Base-by-base conservation (phyloP, 2,888 invertebrate genomes). In the Cantharis lateralis region DNA sequence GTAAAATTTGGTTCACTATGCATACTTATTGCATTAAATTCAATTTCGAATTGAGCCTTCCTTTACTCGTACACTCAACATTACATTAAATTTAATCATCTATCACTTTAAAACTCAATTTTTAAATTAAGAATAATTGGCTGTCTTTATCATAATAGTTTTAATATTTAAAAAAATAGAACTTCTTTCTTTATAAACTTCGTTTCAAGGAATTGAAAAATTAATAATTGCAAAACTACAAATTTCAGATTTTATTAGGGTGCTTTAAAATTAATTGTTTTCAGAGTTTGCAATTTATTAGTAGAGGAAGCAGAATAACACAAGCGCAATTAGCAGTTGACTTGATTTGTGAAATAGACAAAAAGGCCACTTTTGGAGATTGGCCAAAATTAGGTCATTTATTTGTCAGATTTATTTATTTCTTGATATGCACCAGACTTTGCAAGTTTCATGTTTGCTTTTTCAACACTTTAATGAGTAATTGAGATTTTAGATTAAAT, bases 301-400 rank as follows among this genome's bases (percentile, higher is more conserved):
- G 24, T 68, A 72, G 68, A 61, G 73, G 73, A 73, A 73, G 73
- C 73, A 73, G 74, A 74, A 74, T 74, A 74, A 74, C 74, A 74
- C 74, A 70, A 66, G 74, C 70, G 70, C 74, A 74, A 74, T 74
- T 74, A 74, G 74, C 70, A 69, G 70, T 70, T 66, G 70, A 68
- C 73, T 68, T 73, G 74, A 74, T 74, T 74, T 74, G 74, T 62
- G 70, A 70, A 74, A 74, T 74, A 70, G 73, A 73, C 73, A 73
- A 73, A 73, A 73, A 69, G 73, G 69, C 73, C 73, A 73, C 73
- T 70, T 69, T 74, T 74, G 74, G 74, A 74, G 64, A 74, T 74
- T 74, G 70, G 74, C 74, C 74, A 74, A 74, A 70, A 70, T 74
- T 74, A 18, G 70, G 63, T 70, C 70, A 62, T 74, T 74, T 74